Evolutionary conservation across 2,113 vertebrate genomes (phyloP), one percentile per base, ranked within the genome.

Genomic region (Ceratotherium simum): DNA sequence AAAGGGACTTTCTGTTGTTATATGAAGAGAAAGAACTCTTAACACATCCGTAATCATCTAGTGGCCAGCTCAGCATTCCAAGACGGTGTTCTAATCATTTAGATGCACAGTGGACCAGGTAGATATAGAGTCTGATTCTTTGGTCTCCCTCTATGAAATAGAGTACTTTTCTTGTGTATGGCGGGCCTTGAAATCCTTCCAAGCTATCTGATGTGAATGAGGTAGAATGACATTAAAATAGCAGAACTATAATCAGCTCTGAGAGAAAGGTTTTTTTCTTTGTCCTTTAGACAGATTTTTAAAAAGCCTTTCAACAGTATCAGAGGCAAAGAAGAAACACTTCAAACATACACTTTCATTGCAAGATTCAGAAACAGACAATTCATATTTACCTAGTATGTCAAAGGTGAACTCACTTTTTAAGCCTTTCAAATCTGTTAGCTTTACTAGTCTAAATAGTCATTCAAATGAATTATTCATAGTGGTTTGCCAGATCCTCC

Each of bases 401-500:
- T 85, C 82, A 91, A 91, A 54, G 29, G n/a, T 72, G 27, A 96
- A 85, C 54, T 94, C 39, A 76, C 58, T 91, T 96, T 95, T 96
- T 92, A 92, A 83, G 39, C 5, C 65, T 97, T 83, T 95, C 46
- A 81, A 87, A 94, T 70, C 75, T 96, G 2, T 95, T 96, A 76
- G n/a, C 33, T 90, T 97, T 95, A 73, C 72, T 96, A 78, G 27
- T 85, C 54, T 91, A 93, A 91, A 48, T 78, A 90, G 89, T 93
- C 91, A 75, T 31, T 97, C 82, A 96, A 21, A 90, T 89, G 51
- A 62, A 81, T 76, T 95, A 73, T 79, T 92, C 58, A 29, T 88
- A 91, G n/a, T 33, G 23, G 16, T 87, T 56, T 95, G 33, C 69
- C 69, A 90, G 73, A 72, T 56, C 86, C 56, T 93, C 29, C 36